Percentiles rank a stretch among this genome's conserved stretches.
phyloP scores from a whole-genome alignment of 2,797 vertebrate genomes.

The Delichon dasypus region DNA sequence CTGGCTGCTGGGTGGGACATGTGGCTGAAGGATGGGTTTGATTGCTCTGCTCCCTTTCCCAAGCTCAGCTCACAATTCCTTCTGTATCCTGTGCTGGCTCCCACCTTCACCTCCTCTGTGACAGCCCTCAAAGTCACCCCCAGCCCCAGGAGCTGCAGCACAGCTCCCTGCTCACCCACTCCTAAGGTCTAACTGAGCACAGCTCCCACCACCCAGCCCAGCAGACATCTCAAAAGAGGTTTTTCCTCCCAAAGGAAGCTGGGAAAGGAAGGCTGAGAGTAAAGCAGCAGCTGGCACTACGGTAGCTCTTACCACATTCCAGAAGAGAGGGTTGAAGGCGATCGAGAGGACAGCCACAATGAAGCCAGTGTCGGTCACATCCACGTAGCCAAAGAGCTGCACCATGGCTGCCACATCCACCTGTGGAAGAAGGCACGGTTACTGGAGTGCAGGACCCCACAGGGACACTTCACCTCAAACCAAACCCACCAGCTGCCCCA shows the following conservation, averaged over 20 bases:
- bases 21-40: background rate
- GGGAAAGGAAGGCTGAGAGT: background rate
- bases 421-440: background rate
- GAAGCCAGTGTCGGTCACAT: slow-evolving; percentile 74
- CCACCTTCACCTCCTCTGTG: background rate
- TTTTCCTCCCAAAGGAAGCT: background rate
- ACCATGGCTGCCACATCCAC: slow-evolving; percentile 73
- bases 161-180: background rate
- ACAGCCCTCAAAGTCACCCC: background rate
- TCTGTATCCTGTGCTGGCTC: accelerated
- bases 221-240: background rate
- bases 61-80: background rate
- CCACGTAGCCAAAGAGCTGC: slow-evolving; percentile 66
- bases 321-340: slow-evolving; percentile 84
- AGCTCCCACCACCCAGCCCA: accelerated
- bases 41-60: background rate
- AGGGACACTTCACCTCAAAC: background rate
- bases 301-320: slow-evolving; percentile 83
- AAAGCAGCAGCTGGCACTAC: accelerated
- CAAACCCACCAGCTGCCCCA: background rate
- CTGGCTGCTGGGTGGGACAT: background rate
- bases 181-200: background rate
- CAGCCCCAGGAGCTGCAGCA: background rate
- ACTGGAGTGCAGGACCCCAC: background rate
- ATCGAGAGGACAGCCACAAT: slow-evolving; percentile 74